These are phyloP conservation scores for Notamacropus eugenii DNA, from an alignment of 2,797 vertebrate species.

Conservation along the genomic window DNA sequence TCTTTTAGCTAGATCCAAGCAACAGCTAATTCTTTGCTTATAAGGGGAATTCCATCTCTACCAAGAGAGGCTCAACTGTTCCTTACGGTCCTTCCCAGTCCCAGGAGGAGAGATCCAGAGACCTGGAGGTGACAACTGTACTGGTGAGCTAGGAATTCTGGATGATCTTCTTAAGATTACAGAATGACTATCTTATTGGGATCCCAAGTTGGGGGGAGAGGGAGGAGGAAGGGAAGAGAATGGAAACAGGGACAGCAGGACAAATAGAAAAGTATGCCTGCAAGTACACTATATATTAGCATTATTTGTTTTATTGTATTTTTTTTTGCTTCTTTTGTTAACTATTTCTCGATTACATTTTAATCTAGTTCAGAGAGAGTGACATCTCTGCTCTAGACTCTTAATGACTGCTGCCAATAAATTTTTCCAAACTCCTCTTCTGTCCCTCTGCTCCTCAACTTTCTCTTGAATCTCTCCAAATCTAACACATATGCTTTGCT, in stretches of 20 bases:
- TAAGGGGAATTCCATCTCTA: conserved; percentile 35
- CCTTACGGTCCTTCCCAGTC: conserved; percentile 29
- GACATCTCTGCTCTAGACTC: neutral
- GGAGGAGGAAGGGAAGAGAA: neutral
- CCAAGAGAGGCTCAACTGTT: conserved; percentile 42
- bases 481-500: neutral
- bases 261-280: neutral
- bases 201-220: neutral
- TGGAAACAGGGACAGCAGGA: neutral
- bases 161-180: neutral
- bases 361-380: neutral
- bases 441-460: neutral
- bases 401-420: neutral
- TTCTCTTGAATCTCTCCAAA: neutral
- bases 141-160: conserved; percentile 65
- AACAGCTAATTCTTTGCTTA: conserved; percentile 48
- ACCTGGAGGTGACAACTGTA: conserved; percentile 75
- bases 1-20: conserved; percentile 39
- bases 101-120: conserved; percentile 61
- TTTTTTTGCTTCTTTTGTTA: neutral
- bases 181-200: neutral
- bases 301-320: neutral
- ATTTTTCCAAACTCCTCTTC: neutral
- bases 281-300: neutral
- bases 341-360: neutral